phyloP scores from a whole-genome alignment of 2,113 vertebrate species.

The Grus americana region DNA sequence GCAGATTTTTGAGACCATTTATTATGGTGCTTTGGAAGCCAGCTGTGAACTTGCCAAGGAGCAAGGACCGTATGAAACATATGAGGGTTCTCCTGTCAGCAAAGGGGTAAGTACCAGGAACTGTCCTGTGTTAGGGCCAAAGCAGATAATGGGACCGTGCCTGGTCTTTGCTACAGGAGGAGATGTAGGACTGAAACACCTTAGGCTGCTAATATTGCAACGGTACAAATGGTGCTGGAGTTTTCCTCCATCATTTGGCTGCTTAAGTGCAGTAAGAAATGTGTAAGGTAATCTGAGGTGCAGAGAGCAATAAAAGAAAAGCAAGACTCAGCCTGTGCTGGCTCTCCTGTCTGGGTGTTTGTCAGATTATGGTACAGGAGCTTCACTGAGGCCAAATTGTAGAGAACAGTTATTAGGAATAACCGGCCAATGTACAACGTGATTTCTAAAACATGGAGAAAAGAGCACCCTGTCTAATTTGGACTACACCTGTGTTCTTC shows the following conservation, averaged over 20 bases:
- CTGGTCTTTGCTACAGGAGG: background rate
- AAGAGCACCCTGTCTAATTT: background rate
- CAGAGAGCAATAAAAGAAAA: background rate
- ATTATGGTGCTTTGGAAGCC: constrained; percentile 90
- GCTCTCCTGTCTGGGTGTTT: background rate
- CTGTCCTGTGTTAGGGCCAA: background rate
- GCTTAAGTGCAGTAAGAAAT: background rate
- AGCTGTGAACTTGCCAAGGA: constrained; percentile 90
- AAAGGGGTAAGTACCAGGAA: constrained; percentile 82
- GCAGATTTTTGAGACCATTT: constrained; percentile 98
- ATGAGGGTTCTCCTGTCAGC: constrained; percentile 90
- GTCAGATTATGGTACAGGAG: background rate
- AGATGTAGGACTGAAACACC: background rate
- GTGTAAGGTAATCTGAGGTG: background rate
- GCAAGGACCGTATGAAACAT: constrained; percentile 86
- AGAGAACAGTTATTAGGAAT: background rate
- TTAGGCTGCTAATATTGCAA: background rate
- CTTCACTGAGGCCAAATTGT: background rate
- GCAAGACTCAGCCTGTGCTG: background rate
- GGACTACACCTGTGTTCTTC: background rate
- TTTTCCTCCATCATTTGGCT: background rate
- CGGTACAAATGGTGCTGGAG: too few relatives aligned
- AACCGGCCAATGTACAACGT: background rate
- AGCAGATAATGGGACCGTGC: background rate
- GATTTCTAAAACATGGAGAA: background rate